Base-by-base conservation (phyloP, 2,797 vertebrate genomes). In the Pygocentrus nattereri region DNA sequence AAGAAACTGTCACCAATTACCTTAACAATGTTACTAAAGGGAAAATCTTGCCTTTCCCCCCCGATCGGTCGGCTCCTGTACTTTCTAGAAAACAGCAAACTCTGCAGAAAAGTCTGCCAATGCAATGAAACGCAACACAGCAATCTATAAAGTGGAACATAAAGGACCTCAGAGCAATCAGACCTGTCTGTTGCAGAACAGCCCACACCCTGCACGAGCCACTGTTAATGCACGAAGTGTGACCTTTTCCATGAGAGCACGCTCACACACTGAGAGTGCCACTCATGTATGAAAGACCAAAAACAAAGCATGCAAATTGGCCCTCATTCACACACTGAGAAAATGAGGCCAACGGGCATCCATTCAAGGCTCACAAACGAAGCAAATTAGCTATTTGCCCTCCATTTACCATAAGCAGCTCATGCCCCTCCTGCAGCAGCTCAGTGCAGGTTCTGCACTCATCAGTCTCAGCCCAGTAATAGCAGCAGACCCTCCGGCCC, bases 241-340 rank as follows among this genome's bases (percentile, higher is more conserved):
- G 86, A 85, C 84, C 81, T 84, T 87, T 84, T 84, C 79, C 64
- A 76, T 85, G 79, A 68, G 56, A 81, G 59, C 74, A 23, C n/a
- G 10, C 38, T 73, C 72, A 78, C 84, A 76, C 27, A 6, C 62
- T 58, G 68, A 49, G 64, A 82, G 77, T 70, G 27, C 79, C 67
- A 34, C 77, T 25, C 19, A 58, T 52, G 69, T 47, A 71, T 38
- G 50, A 74, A 59, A 73, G 23, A 38, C 50, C 38, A 64, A 74
- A 85, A 85, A 87, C 84, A 87, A 85, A 83, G 79, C 74, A 50
- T n/a, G n/a, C 52, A 81, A 87, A 82, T 87, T 83, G 71, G 65
- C 68, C 56, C 31, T 74, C 31, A 78, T 25, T 65, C 79, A 73
- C 76, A 76, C 47, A 31, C 58, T 71, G 47, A 49, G 72, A 81